Base-by-base conservation (phyloP, 2,888 invertebrate genomes). In the Cataglyphis cursor region DNA sequence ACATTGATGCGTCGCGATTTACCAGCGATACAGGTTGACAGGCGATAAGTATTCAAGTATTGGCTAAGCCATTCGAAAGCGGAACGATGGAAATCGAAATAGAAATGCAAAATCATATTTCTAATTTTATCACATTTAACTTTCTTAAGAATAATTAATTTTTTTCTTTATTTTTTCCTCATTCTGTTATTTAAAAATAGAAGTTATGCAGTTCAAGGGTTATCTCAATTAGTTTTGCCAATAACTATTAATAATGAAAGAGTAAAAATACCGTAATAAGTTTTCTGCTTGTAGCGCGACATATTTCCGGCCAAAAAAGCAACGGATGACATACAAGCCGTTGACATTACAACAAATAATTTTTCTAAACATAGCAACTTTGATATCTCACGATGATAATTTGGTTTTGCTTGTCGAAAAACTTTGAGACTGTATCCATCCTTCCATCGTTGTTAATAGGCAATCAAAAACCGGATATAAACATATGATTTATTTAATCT, bases 1-100 rank as follows among this genome's bases (percentile, higher is more conserved):
- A 51, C 51, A 28, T 59, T n/a, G 62, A n/a, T 35, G 62, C 35
- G 35, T 35, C 35, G 62, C 62, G 35, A 62, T 62, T 62, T 62
- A 62, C 62, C 28, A 28, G n/a, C 9, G n/a, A 61, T 61, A 73
- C 4, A 61, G 31, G 15, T 44, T 74, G 44, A 74, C 15, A 38
- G 12, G 59, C 4, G 59, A 74, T 61, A 74, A 74, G 9, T 28
- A 61, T 44, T 62, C 28, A 62, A 59, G 10, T 9, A 44, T 12
- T 41, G 3, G 2, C 41, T 73, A 21, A 2, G 9, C 28, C 41
- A 41, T n/a, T 59, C 9, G n/a, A 62, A 74, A 62, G 41, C 28
- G 61, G n/a, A 73, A 41, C 18, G 21, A 44, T 44, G 0, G 41
- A 74, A 74, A 41, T 59, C 3, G 1, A 10, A 59, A 41, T n/a